Evolutionary conservation across 2,113 vertebrate species (phyloP).

Genomic region (Brachypteracias leptosomus): DNA sequence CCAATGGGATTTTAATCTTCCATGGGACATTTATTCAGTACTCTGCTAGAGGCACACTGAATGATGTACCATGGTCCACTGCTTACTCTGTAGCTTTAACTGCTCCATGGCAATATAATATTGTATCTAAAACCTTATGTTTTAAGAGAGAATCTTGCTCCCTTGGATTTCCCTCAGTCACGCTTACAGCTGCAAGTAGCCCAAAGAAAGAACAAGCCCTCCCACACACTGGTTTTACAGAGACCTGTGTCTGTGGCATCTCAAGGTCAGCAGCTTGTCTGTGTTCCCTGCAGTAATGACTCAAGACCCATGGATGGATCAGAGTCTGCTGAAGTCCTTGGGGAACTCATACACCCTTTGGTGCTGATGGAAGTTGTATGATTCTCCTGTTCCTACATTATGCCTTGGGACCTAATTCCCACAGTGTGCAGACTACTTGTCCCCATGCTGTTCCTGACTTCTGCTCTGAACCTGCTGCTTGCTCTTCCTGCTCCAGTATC

Average conservation of each 20-base stretch:
- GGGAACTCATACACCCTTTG: neutral
- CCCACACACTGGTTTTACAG: neutral
- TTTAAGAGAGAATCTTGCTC: neutral
- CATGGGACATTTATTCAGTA: conserved; percentile 28
- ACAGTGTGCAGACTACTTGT: neutral
- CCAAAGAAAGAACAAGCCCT: neutral
- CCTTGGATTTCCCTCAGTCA: neutral
- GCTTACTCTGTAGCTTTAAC: conserved; percentile 18
- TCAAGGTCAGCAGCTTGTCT: neutral
- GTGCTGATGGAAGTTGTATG: neutral
- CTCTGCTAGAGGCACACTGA: neutral
- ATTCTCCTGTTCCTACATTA: neutral
- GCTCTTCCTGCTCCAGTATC: neutral
- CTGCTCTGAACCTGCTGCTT: neutral
- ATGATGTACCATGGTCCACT: conserved; percentile 37
- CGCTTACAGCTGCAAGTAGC: neutral
- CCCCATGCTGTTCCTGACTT: neutral
- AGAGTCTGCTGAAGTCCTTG: neutral
- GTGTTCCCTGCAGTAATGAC: neutral
- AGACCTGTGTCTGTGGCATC: neutral
- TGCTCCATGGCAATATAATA: neutral
- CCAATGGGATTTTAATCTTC: conserved; percentile 56
- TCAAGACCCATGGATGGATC: rapidly evolving
- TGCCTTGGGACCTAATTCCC: neutral
- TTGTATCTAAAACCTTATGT: neutral